Conservation (phyloP, 2,888 invertebrate genomes). For the Polietes domitor region DNA sequence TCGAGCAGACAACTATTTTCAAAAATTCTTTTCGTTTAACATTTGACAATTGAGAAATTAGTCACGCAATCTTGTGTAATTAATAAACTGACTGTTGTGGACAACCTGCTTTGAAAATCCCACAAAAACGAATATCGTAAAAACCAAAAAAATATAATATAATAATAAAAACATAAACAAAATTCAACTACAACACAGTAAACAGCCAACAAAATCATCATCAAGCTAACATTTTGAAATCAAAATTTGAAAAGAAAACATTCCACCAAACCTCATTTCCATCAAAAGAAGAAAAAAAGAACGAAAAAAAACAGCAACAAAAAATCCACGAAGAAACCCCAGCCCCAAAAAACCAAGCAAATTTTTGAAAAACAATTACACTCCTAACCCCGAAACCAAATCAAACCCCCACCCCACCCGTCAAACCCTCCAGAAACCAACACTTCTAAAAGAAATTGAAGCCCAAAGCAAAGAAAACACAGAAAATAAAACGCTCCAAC, state of each 20-base stretch:
- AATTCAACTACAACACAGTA: neutral
- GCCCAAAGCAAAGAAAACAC: neutral
- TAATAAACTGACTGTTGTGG: no score
- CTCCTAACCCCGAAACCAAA: neutral
- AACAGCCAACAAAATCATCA: neutral
- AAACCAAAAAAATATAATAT: neutral
- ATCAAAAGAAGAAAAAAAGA: neutral
- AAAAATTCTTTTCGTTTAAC: no score
- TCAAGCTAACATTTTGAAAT: neutral
- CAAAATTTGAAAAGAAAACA: neutral
- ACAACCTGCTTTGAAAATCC: no score
- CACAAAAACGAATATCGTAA: no score
- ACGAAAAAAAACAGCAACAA: no score
- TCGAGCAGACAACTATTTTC: no score
- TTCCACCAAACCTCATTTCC: constrained; percentile 22
- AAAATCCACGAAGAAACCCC: neutral
- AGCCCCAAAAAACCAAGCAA: neutral
- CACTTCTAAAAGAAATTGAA: neutral
- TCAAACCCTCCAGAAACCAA: neutral
- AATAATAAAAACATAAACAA: neutral
- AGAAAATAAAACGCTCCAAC: constrained; percentile 5
- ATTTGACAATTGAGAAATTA: no score
- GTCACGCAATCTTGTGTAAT: no score
- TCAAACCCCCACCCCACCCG: neutral
- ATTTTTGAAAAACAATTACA: neutral